Base-by-base conservation (phyloP, 2,797 vertebrate genomes). In the Vespertilio murinus region DNA sequence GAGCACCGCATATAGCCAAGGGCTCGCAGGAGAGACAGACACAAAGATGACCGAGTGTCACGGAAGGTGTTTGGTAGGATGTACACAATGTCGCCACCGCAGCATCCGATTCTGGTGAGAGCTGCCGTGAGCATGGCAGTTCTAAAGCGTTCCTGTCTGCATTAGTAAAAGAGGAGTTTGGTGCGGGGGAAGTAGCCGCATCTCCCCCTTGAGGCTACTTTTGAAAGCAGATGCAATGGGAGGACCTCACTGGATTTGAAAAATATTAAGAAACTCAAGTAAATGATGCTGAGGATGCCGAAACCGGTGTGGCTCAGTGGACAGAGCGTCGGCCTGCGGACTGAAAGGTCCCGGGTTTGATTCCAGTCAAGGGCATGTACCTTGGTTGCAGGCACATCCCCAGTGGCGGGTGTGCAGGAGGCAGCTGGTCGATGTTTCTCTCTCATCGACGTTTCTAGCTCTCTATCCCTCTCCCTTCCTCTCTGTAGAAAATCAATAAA, bases 71-170 rank as follows among this genome's bases (percentile, higher is more conserved):
- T 69, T 74, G 73, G 67, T 61, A 8, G 13, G 23, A 79, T 45
- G 2, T 6, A 52, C 42, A 3, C 6, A 5, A 61, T 30, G 4
- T 38, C 52, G 35, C 0, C 33, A 42, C 0, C 33, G 40, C 6
- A 84, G 14, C 40, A 20, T 38, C 40, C 8, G 42, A 18, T 88
- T 8, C 47, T 71, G 33, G 8, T 28, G 33, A 47, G 13, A 94
- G 65, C n/a, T 67, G 35, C 28, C 56, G 59, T 30, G 54, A 12
- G 49, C 7, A 40, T 45, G 75, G n/a, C 38, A 12, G 12, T 71
- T 80, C 77, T 61, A 77, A 75, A 95, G 11, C n/a, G 20, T 28
- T 61, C 18, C 67, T 35, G 30, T 74, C 28, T 74, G 56, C 18
- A 38, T 30, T 75, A 70, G 42, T 28, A 8, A 75, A 49, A 61